phyloP scores from a whole-genome alignment of 2,113 vertebrate genomes.

The Thunnus thynnus region DNA sequence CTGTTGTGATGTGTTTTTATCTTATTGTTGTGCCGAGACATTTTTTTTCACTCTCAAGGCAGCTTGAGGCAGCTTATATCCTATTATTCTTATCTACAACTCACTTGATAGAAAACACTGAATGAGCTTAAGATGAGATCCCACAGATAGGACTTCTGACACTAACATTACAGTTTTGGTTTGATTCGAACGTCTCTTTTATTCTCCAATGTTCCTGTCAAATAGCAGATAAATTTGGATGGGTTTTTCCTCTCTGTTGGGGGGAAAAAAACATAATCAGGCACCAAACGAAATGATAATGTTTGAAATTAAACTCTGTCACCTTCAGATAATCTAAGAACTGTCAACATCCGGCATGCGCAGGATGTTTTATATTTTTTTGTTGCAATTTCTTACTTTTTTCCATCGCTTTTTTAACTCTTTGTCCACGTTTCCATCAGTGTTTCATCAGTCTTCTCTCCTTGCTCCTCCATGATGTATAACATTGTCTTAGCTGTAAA shows the following conservation, averaged over 20 bases:
- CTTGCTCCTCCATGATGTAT: not conserved
- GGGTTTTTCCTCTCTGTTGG: conserved; percentile 31
- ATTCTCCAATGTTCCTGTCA: conserved; percentile 42
- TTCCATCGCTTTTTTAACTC: not conserved
- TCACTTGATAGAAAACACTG: conserved; percentile 68
- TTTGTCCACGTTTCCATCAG: conserved; percentile 38
- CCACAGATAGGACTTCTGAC: conserved; percentile 38
- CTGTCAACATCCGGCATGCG: conserved; percentile 3
- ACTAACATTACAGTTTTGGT: conserved; percentile 57
- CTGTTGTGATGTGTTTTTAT: conserved; percentile 50
- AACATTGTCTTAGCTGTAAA: not conserved
- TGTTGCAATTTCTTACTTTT: not conserved
- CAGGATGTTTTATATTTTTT: conserved; percentile 21
- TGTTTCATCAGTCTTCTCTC: conserved; percentile 34
- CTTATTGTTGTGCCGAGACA: conserved; percentile 48
- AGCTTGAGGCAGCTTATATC: conserved; percentile 56
- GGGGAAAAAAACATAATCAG: conserved; percentile 26
- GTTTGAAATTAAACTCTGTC: conserved; percentile 32
- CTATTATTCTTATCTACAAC: conserved; percentile 74
- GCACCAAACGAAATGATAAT: conserved; percentile 22
- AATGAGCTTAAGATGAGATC: conserved; percentile 73
- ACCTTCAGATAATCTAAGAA: conserved; percentile 27
- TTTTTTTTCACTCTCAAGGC: conserved; percentile 52
- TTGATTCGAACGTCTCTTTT: conserved; percentile 31
- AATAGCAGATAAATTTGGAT: conserved; percentile 57